phyloP scores from a whole-genome alignment of 2,888 invertebrate species.

The Nesidiocoris tenuis region DNA sequence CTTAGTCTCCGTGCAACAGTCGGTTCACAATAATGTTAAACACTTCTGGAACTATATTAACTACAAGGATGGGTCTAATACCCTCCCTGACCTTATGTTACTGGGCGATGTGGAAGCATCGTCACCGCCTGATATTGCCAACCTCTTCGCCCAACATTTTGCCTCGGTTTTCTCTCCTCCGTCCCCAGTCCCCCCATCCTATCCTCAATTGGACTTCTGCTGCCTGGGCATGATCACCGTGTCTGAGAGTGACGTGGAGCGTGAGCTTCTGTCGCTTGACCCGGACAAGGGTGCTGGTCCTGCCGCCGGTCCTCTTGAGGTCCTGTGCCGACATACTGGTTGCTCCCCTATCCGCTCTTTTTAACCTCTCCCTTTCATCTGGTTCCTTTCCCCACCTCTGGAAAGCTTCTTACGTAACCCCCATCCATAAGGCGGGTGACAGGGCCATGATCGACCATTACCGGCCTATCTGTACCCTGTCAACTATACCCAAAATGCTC shows the following conservation, averaged over 20 bases:
- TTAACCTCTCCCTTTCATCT: slow-evolving; percentile 7
- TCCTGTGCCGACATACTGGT: slow-evolving; percentile 18
- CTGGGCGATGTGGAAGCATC: not conserved
- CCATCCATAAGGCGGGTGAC: too few relatives aligned
- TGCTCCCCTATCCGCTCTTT: not conserved
- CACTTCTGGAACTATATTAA: slow-evolving; percentile 17
- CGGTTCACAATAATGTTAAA: slow-evolving; percentile 3
- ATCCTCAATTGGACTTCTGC: not conserved
- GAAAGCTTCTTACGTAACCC: slow-evolving; percentile 19
- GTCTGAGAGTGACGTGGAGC: not conserved
- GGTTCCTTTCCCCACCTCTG: slow-evolving; percentile 14
- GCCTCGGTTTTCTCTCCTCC: slow-evolving; percentile 11
- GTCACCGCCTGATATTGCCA: not conserved
- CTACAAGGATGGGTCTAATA: slow-evolving; percentile 3
- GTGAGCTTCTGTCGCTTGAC: not conserved
- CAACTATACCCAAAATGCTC: too few relatives aligned
- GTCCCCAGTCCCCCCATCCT: not conserved
- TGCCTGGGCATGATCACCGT: not conserved
- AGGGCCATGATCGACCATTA: too few relatives aligned
- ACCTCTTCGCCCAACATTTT: slow-evolving; percentile 5
- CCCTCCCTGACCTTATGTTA: not conserved
- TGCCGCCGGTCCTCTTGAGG: slow-evolving; percentile 44
- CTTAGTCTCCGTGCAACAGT: slow-evolving; percentile 2
- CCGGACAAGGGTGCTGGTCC: slow-evolving; percentile 27
- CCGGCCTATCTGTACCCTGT: too few relatives aligned